Percentiles rank a stretch among this genome's conserved stretches.
phyloP scores from a whole-genome alignment of 2,113 vertebrate genomes.

The Otolemur garnettii region DNA sequence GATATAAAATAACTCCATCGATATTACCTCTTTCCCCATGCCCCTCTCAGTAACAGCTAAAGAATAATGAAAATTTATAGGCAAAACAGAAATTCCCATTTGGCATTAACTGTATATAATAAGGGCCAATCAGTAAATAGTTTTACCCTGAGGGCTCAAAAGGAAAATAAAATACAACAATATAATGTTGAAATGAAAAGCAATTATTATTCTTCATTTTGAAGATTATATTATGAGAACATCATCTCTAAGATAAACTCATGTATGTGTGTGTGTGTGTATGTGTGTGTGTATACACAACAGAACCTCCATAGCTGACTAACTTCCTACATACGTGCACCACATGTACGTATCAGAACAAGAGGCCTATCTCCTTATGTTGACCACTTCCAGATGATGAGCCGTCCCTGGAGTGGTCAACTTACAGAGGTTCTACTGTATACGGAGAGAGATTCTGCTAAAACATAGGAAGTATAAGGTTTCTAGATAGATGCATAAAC shows the following conservation, averaged over 20 bases:
- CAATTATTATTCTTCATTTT: slow-evolving; percentile 37
- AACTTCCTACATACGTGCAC: no score
- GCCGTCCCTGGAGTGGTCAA: no score
- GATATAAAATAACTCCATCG: background rate
- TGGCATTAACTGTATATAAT: background rate
- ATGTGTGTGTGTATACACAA: accelerated
- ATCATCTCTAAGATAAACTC: background rate
- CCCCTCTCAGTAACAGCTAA: background rate
- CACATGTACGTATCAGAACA: no score
- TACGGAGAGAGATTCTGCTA: background rate
- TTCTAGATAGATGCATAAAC: background rate
- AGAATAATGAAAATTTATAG: slow-evolving; percentile 9
- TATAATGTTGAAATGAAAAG: background rate
- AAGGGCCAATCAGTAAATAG: background rate
- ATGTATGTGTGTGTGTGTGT: background rate
- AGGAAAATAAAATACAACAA: background rate
- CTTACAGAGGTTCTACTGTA: no score
- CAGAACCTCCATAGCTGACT: no score
- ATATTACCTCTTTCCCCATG: background rate
- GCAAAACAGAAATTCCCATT: background rate
- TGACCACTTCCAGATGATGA: no score
- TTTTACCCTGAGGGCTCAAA: background rate
- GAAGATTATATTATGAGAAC: background rate
- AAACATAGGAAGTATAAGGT: background rate
- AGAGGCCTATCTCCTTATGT: no score